Percentiles rank a stretch among this genome's conserved stretches.
phyloP scores from a whole-genome alignment of 1,140 invertebrate species.

The Drosophila athabasca region DNA sequence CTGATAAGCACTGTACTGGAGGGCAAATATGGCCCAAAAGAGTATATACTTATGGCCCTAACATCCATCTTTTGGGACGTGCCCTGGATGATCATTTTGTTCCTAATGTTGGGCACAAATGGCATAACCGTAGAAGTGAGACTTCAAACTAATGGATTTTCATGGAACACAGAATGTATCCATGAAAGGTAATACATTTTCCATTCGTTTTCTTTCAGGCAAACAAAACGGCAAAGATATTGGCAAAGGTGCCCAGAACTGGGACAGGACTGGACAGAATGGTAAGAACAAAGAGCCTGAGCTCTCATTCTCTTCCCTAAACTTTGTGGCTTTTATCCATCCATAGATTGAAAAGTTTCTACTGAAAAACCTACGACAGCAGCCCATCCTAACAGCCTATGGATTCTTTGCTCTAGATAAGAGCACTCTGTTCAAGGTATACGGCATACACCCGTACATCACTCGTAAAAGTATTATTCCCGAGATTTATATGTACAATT shows the following conservation, averaged over 20 bases:
- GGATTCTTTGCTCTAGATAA: conserved; percentile 75
- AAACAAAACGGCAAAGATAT: conserved; percentile 75
- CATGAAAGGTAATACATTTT: background rate
- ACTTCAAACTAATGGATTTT: background rate
- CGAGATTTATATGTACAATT: background rate
- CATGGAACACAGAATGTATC: too few relatives aligned
- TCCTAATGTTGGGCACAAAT: conserved; percentile 52
- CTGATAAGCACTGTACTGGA: conserved; percentile 61
- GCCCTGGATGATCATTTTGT: conserved; percentile 57
- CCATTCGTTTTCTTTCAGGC: conserved; percentile 54
- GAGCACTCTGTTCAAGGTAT: conserved; percentile 79
- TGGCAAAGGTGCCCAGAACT: conserved; percentile 68
- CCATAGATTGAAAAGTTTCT: conserved; percentile 75
- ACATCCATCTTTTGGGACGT: conserved; percentile 38
- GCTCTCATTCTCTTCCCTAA: too few relatives aligned
- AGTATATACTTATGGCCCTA: background rate
- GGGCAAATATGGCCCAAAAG: conserved; percentile 21
- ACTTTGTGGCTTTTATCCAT: too few relatives aligned
- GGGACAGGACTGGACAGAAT: conserved; percentile 69
- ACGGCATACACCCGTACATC: background rate
- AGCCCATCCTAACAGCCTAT: conserved; percentile 75
- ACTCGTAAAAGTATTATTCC: background rate
- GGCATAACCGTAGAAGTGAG: conserved; percentile 61
- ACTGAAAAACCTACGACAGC: conserved; percentile 70
- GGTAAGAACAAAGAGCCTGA: conserved; percentile 33